Evolutionary conservation across 2,888 invertebrate genomes (phyloP), one percentile per base, ranked within the genome.

Genomic region (Drosophila niveifrons): DNA sequence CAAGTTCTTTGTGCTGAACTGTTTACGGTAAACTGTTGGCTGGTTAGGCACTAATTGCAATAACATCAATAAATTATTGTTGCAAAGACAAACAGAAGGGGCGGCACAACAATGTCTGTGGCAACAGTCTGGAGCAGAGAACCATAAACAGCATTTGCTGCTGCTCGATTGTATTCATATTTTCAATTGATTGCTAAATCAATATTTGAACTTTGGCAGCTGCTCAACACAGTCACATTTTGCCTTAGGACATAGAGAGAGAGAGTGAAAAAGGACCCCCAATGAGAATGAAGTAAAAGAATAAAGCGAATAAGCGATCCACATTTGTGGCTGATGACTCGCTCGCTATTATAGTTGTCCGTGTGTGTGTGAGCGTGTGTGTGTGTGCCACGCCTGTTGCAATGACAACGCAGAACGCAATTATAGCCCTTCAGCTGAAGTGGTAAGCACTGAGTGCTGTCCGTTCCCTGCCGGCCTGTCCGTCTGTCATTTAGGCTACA

Each of bases 101-200:
- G 44, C 4, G 6, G 44, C 53, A 63, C 43, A 74, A 71, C 31
- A 51, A 29, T 41, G 46, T 17, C 28, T 7, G 29, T 9, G 53
- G 13, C 7, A 44, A 43, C 39, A 44, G 56, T 50, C 23, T 11
- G 53, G 53, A 52, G 39, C 6, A 15, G 9, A 52, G 23, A 46
- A 39, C 48, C 34, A 68, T 59, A 56, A 69, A 52, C 53, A 71
- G 48, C 66, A 71, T 73, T 78, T 75, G 50, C 57, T 52, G 50
- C 56, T 56, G 17, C 36, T 59, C 61, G 66, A 73, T 79, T 73
- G 55, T 66, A 72, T 74, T 63, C 69, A 77, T 74, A 72, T 70
- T 75, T 67, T 66, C 73, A 80, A 73, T 68, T 84, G 72, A 80
- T 78, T 82, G 73, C 68, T 75, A 80, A 82, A 86, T 87, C 82